Conservation (phyloP, 2,888 invertebrate species). For the Philereme vetulata region DNA sequence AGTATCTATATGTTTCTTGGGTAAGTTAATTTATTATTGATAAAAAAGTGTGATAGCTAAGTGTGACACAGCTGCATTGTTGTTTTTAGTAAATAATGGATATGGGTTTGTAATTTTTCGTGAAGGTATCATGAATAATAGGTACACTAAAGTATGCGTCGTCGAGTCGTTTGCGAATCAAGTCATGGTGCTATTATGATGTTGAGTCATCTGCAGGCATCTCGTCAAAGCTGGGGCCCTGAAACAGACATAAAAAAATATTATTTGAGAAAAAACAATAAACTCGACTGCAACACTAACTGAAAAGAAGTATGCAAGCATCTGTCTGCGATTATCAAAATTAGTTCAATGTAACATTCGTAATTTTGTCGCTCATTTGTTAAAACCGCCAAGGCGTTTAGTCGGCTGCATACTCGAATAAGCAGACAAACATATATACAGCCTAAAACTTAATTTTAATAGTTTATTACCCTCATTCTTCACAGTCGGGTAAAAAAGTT, state of each 20-base stretch:
- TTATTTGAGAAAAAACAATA: no score
- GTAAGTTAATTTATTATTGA: not conserved
- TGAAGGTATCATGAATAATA: constrained; percentile 55
- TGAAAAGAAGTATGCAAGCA: no score
- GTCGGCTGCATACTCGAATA: no score
- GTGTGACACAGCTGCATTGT: constrained; percentile 50
- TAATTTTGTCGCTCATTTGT: no score
- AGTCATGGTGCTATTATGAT: constrained; percentile 71
- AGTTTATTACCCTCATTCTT: no score
- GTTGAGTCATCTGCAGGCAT: constrained; percentile 70
- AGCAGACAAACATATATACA: no score
- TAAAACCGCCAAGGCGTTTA: no score
- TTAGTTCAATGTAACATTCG: no score
- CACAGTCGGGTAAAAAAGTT: no score
- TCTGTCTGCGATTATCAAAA: no score
- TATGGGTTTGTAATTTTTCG: constrained; percentile 52
- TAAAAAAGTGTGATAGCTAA: constrained; percentile 50
- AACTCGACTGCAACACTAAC: no score
- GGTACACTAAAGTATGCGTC: constrained; percentile 53
- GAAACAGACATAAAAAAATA: constrained; percentile 44
- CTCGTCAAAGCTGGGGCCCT: constrained; percentile 78
- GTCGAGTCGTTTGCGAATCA: constrained; percentile 57
- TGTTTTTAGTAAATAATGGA: constrained; percentile 40
- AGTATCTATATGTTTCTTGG: constrained; percentile 5
- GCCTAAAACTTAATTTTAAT: no score